These are phyloP conservation scores for Pomatorhinus ruficollis DNA, from an alignment of 2,113 vertebrate genomes.

Conservation along the genomic window DNA sequence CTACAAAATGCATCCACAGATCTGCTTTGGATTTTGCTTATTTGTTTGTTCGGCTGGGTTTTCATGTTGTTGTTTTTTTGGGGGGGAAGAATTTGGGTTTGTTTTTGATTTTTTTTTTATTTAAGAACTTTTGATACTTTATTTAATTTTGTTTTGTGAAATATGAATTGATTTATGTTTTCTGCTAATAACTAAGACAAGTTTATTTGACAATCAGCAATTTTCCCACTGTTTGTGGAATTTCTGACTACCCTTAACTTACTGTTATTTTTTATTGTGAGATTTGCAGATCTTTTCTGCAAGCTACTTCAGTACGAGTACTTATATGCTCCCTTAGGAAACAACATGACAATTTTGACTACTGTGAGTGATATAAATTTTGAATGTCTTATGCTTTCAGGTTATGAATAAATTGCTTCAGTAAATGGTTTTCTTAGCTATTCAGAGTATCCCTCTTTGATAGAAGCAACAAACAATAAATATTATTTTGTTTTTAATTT, in stretches of 20 bases:
- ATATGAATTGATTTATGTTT: neutral
- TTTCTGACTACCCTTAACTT: neutral
- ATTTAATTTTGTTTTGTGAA: neutral
- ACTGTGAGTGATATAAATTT: neutral
- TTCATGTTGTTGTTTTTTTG: neutral
- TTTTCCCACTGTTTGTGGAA: neutral
- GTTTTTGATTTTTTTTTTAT: fast-evolving
- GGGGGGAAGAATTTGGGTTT: neutral
- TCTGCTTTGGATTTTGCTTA: neutral
- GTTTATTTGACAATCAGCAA: neutral
- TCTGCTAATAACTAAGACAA: neutral
- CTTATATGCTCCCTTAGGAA: neutral
- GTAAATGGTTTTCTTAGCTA: neutral
- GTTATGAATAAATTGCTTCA: neutral
- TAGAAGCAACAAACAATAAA: neutral
- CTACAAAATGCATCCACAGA: neutral
- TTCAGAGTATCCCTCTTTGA: neutral
- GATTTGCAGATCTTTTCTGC: neutral
- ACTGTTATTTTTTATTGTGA: neutral
- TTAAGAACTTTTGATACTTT: neutral
- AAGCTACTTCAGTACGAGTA: neutral
- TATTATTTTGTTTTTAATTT: neutral
- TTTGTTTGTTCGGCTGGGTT: neutral
- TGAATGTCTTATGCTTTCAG: neutral
- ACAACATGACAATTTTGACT: neutral